phyloP scores from a whole-genome alignment of 2,797 vertebrate species.

The Anas bernieri region DNA sequence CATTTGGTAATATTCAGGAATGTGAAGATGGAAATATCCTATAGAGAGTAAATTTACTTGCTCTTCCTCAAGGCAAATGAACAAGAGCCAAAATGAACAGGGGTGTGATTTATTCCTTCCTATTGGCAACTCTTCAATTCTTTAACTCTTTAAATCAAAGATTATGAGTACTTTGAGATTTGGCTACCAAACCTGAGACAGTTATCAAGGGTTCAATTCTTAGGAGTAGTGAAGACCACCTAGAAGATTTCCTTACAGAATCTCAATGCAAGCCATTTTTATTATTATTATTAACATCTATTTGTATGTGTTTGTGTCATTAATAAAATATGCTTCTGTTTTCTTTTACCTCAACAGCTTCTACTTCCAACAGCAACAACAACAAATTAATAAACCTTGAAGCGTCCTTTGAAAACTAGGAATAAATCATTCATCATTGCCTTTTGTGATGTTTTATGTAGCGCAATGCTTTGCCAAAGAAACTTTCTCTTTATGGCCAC shows the following conservation, averaged over 20 bases:
- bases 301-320: not conserved
- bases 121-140: slow-evolving; percentile 15
- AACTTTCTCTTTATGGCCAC: not conserved
- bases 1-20: slow-evolving; percentile 30
- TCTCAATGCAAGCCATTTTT: not conserved
- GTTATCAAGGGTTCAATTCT: not conserved
- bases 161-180: not conserved
- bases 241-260: not conserved
- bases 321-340: not conserved
- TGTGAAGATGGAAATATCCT: not conserved
- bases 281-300: not conserved
- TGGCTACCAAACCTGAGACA: not conserved
- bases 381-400: not conserved
- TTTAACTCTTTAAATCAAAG: not conserved
- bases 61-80: slow-evolving; percentile 50
- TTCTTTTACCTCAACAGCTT: not conserved
- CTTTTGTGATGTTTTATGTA: not conserved
- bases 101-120: slow-evolving; percentile 14
- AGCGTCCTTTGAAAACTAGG: not conserved
- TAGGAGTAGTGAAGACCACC: not conserved
- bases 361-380: not conserved
- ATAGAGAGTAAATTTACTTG: not conserved
- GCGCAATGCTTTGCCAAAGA: not conserved
- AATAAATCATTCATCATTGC: not conserved
- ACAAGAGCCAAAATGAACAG: not conserved